phyloP scores from a whole-genome alignment of 2,888 invertebrate species.

The Drosophila anceps region DNA sequence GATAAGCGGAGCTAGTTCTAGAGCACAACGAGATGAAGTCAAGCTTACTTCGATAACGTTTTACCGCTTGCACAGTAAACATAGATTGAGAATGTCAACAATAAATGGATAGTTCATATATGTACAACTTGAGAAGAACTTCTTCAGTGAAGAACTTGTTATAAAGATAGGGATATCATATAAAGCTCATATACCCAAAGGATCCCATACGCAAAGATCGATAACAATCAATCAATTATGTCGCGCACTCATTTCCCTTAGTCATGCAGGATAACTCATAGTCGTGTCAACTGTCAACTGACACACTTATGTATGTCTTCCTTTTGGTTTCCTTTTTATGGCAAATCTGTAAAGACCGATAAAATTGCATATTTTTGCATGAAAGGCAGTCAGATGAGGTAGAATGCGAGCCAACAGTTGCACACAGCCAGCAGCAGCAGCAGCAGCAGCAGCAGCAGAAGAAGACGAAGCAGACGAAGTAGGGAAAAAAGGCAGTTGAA shows the following conservation, averaged over 20 bases:
- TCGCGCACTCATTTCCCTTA: neutral
- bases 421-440: neutral
- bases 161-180: no score
- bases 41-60: no score
- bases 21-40: no score
- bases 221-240: neutral
- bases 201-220: neutral
- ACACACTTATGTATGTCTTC: constrained; percentile 10
- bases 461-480: constrained; percentile 16
- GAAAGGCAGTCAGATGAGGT: constrained; percentile 40
- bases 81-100: no score
- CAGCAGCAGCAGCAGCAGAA: constrained; percentile 6
- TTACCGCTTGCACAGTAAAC: no score
- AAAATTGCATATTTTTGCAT: constrained; percentile 81
- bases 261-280: neutral
- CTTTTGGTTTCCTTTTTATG: constrained; percentile 24
- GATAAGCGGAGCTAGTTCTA: no score
- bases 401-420: constrained; percentile 17
- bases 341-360: constrained; percentile 81
- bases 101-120: no score
- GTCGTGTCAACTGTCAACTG: neutral
- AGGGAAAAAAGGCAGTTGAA: constrained; percentile 1
- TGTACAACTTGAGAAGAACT: no score
- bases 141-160: neutral
- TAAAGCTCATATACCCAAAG: no score